Evolutionary conservation across 1,140 invertebrate genomes (phyloP).

Genomic region (Steinernema feltiae): DNA sequence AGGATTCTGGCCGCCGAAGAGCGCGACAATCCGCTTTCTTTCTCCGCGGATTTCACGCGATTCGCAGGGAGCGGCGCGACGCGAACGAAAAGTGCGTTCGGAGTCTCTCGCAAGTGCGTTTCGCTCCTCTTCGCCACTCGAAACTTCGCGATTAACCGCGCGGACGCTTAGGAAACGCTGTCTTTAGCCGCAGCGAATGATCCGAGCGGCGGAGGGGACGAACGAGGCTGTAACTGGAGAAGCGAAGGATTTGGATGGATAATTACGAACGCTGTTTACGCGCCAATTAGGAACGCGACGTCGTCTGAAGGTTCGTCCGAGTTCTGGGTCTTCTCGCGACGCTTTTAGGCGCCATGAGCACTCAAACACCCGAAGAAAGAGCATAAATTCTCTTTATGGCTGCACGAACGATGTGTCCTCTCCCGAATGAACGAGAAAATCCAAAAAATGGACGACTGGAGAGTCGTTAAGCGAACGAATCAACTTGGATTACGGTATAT

Average conservation of each 20-base stretch:
- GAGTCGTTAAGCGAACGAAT: neutral
- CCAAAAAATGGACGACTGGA: too few relatives aligned
- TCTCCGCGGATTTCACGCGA: too few relatives aligned
- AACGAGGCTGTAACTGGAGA: neutral
- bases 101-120: neutral
- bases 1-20: too few relatives aligned
- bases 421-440: neutral
- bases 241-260: neutral
- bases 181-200: too few relatives aligned
- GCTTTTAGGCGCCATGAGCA: neutral
- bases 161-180: too few relatives aligned
- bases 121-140: neutral
- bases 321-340: neutral
- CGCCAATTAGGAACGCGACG: neutral
- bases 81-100: neutral
- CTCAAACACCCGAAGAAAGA: neutral
- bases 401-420: neutral
- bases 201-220: neutral
- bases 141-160: neutral
- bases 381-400: neutral
- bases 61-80: too few relatives aligned
- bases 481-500: too few relatives aligned
- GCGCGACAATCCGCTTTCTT: too few relatives aligned
- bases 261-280: neutral
- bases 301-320: neutral